Evolutionary conservation across 2,113 vertebrate species (phyloP).

Genomic region (Saguinus midas): DNA sequence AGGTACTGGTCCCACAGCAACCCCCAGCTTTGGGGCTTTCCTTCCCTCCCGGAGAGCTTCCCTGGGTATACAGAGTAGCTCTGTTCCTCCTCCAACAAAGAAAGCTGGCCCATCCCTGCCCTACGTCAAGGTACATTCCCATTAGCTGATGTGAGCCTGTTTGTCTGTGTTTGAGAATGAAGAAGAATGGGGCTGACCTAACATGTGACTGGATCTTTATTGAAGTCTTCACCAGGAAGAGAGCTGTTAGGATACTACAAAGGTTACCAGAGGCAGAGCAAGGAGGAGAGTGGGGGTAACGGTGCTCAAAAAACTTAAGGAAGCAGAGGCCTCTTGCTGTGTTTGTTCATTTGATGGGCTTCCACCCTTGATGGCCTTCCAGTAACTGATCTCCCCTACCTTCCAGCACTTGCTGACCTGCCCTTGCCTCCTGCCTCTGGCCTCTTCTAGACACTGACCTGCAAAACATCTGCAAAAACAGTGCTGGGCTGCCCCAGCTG

Average conservation of each 20-base stretch:
- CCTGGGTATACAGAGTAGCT: not conserved
- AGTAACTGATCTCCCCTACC: not conserved
- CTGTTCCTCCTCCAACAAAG: not conserved
- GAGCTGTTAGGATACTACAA: not conserved
- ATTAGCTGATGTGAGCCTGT: not conserved
- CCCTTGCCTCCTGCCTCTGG: not conserved
- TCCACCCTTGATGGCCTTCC: accelerated
- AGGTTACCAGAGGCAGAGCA: not conserved
- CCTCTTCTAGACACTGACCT: not conserved
- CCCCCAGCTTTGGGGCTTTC: not conserved
- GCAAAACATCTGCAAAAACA: constrained; percentile 46
- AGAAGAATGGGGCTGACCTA: not conserved
- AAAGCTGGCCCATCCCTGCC: not conserved
- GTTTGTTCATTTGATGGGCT: not conserved
- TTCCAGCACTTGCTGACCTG: not conserved
- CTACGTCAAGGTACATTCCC: not conserved
- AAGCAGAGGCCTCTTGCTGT: not conserved
- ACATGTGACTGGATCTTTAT: not conserved
- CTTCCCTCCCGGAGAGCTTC: not conserved
- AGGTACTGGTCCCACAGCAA: not conserved
- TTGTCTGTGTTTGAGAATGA: not conserved
- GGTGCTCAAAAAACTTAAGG: not conserved
- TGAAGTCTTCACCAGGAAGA: not conserved
- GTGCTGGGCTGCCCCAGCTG: not conserved
- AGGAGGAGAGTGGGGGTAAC: not conserved